Evolutionary conservation across 2,113 vertebrate genomes (phyloP).

Genomic region (Percina caprodes): DNA sequence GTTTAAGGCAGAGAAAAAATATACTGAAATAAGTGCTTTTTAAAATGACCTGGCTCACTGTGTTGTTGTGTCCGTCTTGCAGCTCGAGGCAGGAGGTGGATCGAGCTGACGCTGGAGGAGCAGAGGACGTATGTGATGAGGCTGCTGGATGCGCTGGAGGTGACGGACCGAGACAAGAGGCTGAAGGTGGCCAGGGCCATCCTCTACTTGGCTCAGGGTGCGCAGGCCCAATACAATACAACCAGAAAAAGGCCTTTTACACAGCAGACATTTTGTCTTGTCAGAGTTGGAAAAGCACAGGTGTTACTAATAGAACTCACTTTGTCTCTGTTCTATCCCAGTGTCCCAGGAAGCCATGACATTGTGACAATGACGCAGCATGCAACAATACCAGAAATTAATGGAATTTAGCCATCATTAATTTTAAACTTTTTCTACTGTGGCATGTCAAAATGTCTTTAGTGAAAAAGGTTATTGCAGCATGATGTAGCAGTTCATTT

Average conservation of each 20-base stretch:
- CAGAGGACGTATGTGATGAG: slow-evolving; percentile 92
- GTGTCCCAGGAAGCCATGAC: neutral
- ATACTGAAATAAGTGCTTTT: neutral
- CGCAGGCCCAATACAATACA: neutral
- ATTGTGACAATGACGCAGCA: neutral
- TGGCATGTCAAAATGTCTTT: neutral
- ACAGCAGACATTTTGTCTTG: neutral
- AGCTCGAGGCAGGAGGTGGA: slow-evolving; percentile 89
- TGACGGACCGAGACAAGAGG: slow-evolving; percentile 91
- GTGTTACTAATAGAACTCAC: neutral
- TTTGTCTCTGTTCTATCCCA: neutral
- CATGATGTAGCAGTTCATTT: neutral
- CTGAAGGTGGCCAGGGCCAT: slow-evolving; percentile 91
- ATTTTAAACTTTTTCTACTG: neutral
- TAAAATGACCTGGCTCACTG: neutral
- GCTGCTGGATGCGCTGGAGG: slow-evolving; percentile 93
- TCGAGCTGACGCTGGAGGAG: slow-evolving; percentile 84
- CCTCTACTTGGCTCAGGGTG: slow-evolving; percentile 97
- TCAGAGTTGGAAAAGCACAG: neutral
- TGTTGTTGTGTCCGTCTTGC: slow-evolving; percentile 6
- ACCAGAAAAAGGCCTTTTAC: neutral
- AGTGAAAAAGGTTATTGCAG: neutral
- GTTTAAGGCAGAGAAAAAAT: neutral
- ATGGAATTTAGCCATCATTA: neutral
- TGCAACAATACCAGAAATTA: neutral